phyloP scores from a whole-genome alignment of 2,888 invertebrate species.

The Noctuana brunneofusca region DNA sequence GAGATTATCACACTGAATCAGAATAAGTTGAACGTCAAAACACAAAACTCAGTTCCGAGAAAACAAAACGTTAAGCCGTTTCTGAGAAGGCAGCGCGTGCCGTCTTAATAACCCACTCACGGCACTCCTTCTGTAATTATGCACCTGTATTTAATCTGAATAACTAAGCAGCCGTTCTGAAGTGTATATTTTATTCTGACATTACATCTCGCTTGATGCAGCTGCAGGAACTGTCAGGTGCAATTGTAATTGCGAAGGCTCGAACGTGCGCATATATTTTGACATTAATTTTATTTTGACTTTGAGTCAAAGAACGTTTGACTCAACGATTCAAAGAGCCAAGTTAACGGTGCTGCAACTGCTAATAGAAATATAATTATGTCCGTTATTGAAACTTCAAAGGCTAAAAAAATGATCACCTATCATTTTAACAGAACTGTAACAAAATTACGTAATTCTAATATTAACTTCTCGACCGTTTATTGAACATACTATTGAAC shows the following conservation, averaged over 20 bases:
- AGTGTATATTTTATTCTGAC: conserved; percentile 24
- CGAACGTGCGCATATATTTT: conserved; percentile 12
- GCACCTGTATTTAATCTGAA: conserved; percentile 38
- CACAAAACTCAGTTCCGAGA: conserved; percentile 55
- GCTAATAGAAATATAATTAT: neutral
- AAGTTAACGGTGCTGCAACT: neutral
- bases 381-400: too few relatives aligned
- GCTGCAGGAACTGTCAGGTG: conserved; percentile 28
- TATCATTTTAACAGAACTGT: too few relatives aligned
- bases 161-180: conserved; percentile 22
- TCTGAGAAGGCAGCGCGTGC: conserved; percentile 47
- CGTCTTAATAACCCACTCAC: conserved; percentile 51
- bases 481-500: neutral
- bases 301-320: neutral
- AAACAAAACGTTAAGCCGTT: conserved; percentile 49
- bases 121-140: conserved; percentile 45
- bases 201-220: conserved; percentile 14
- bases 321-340: too few relatives aligned
- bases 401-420: too few relatives aligned
- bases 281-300: conserved; percentile 15
- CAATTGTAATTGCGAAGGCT: conserved; percentile 15
- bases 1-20: conserved; percentile 26
- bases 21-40: conserved; percentile 50
- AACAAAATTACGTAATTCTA: neutral
- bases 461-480: neutral